Percentiles rank a stretch among this genome's conserved stretches.
These are phyloP conservation scores for Aplysia californica DNA, from an alignment of 1,140 invertebrate genomes.

Conservation along the genomic window DNA sequence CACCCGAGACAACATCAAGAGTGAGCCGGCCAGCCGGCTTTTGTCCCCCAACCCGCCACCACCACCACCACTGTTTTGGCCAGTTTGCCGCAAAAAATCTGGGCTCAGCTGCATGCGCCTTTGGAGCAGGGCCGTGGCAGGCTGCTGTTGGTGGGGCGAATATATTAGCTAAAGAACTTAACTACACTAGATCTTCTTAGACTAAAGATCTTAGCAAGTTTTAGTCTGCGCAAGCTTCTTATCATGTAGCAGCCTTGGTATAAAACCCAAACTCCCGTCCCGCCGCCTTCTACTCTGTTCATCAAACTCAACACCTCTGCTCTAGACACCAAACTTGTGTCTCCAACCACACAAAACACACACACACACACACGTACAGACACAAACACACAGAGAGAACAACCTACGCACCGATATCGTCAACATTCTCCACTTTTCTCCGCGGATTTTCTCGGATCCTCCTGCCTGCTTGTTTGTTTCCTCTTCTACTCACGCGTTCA, in stretches of 20 bases:
- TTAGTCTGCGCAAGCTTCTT: constrained; percentile 35
- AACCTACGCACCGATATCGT: too few species aligned
- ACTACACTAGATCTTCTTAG: constrained; percentile 36
- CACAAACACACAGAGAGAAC: too few species aligned
- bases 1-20: too few species aligned
- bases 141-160: neutral
- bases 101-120: neutral
- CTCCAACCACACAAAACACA: too few species aligned
- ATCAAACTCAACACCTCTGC: too few species aligned
- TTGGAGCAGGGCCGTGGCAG: neutral
- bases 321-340: too few species aligned
- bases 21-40: neutral
- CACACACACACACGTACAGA: too few species aligned
- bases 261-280: constrained; percentile 4
- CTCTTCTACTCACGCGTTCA: too few species aligned
- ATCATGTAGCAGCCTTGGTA: constrained; percentile 23
- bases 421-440: too few species aligned
- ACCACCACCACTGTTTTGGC: neutral
- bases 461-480: too few species aligned
- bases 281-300: neutral
- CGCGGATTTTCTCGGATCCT: too few species aligned
- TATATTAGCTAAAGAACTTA: constrained; percentile 38
- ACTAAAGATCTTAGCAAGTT: constrained; percentile 38
- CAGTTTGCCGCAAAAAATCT: neutral
- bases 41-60: neutral